These are phyloP conservation scores for Dromas ardeola DNA, from an alignment of 2,113 vertebrate species.

Conservation along the genomic window DNA sequence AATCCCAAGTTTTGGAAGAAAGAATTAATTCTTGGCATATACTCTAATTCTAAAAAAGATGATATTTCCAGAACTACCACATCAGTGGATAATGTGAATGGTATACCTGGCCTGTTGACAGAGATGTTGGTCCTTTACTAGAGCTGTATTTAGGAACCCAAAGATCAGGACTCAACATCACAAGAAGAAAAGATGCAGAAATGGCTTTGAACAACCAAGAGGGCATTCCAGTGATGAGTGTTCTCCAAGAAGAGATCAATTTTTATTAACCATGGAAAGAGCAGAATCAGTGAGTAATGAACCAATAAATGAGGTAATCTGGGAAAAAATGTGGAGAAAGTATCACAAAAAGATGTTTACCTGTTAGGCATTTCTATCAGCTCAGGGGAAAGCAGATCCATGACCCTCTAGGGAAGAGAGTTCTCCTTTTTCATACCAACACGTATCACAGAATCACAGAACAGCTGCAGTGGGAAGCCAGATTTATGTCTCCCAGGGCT, in stretches of 20 bases:
- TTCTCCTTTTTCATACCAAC: neutral
- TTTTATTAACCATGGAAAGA: neutral
- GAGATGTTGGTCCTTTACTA: neutral
- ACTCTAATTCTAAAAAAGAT: neutral
- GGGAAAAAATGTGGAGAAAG: neutral
- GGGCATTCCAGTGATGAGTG: neutral
- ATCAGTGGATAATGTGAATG: neutral
- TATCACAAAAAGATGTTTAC: neutral
- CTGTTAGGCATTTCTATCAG: neutral
- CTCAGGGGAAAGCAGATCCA: neutral
- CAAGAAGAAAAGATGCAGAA: neutral
- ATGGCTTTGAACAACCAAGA: neutral
- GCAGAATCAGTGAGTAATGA: neutral
- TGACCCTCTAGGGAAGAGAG: neutral
- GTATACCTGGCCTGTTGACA: neutral
- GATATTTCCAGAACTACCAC: neutral
- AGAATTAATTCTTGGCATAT: neutral
- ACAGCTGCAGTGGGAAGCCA: neutral
- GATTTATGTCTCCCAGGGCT: neutral
- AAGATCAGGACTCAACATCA: neutral
- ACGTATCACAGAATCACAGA: neutral
- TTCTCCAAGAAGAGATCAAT: neutral
- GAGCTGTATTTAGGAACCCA: neutral
- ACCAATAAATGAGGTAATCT: neutral
- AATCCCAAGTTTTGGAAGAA: neutral